Evolutionary conservation across 2,888 invertebrate genomes (phyloP).

Genomic region (Strigamia maritima): DNA sequence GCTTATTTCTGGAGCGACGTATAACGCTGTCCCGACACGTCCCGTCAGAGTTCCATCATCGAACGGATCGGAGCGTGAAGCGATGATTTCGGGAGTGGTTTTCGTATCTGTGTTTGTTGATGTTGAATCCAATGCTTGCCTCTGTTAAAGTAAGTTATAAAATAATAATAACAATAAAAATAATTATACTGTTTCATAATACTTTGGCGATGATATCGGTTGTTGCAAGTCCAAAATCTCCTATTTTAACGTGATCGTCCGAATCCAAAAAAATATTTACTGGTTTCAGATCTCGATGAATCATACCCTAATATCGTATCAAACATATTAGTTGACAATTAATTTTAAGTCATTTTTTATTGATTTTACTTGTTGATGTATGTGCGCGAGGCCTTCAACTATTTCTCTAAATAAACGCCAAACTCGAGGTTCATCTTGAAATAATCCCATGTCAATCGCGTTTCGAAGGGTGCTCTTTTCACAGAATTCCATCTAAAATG

Average conservation of each 20-base stretch:
- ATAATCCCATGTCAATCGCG: slow-evolving; percentile 80
- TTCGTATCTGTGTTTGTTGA: slow-evolving; percentile 10
- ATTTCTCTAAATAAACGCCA: slow-evolving; percentile 95
- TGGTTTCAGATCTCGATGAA: slow-evolving; percentile 55
- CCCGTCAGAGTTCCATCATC: slow-evolving; percentile 61
- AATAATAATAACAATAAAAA: neutral
- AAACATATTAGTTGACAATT: neutral
- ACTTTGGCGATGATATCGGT: slow-evolving; percentile 54
- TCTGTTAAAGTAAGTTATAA: neutral
- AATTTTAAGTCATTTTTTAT: slow-evolving; percentile 42
- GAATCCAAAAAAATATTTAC: slow-evolving; percentile 94
- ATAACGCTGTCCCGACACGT: slow-evolving; percentile 89
- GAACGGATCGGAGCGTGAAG: slow-evolving; percentile 11
- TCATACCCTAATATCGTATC: slow-evolving; percentile 45
- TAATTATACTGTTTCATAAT: too few relatives aligned
- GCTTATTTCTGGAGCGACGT: slow-evolving; percentile 89
- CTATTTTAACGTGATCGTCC: slow-evolving; percentile 90
- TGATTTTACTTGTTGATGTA: slow-evolving; percentile 80
- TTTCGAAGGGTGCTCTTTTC: slow-evolving; percentile 84
- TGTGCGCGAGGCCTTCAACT: slow-evolving; percentile 83
- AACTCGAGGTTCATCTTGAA: slow-evolving; percentile 70
- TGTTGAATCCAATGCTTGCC: neutral
- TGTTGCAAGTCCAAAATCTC: slow-evolving; percentile 95
- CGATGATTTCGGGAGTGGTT: neutral
- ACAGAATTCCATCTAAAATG: slow-evolving; percentile 90